Percentiles rank a stretch among this genome's conserved stretches.
Conservation (phyloP, 1,140 invertebrate genomes). For the Wiebesia pumilae region DNA sequence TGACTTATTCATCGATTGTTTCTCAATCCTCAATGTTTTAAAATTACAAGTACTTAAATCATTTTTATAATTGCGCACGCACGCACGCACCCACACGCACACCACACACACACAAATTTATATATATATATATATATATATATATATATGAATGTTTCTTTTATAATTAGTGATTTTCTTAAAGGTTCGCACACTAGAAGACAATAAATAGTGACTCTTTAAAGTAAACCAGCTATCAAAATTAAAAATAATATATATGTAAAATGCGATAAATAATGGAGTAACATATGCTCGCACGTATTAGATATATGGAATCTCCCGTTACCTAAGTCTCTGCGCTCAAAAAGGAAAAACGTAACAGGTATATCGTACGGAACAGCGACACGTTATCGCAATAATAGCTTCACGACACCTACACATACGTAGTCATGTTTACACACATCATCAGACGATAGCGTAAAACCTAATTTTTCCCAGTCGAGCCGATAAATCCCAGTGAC, state of each 20-base stretch:
- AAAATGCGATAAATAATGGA: neutral
- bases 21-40: neutral
- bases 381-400: conserved; percentile 17
- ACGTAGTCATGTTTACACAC: conserved; percentile 9
- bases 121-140: too few species aligned
- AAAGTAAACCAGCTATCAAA: neutral
- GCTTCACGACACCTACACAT: neutral
- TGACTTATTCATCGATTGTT: neutral
- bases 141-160: neutral
- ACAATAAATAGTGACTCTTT: too few species aligned
- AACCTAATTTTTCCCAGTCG: conserved; percentile 40
- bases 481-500: conserved; percentile 14
- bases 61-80: too few species aligned
- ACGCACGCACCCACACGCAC: too few species aligned
- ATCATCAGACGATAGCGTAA: neutral
- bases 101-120: too few species aligned
- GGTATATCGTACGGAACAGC: neutral
- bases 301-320: neutral
- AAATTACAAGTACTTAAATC: neutral
- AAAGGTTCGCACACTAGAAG: neutral
- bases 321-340: neutral
- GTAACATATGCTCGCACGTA: neutral
- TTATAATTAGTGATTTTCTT: neutral
- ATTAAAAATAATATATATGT: too few species aligned
- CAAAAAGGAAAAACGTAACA: neutral